Base-by-base conservation (phyloP, 1,140 invertebrate species). In the Heliconius congener region DNA sequence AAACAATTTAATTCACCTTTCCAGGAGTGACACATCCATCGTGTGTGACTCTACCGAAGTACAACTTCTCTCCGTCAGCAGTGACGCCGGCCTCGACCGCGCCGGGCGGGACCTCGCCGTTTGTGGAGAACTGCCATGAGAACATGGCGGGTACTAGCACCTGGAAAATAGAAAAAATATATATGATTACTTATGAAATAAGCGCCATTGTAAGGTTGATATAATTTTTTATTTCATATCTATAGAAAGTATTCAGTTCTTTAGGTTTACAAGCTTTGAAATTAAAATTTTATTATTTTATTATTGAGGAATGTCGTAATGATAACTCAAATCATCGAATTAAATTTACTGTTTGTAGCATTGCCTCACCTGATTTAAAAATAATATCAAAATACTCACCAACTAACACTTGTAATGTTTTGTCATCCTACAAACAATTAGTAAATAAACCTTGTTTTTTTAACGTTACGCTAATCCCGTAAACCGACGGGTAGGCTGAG, bases 71-170 rank as follows among this genome's bases (percentile, higher is more conserved):
- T 23, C 96, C 96, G 79, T 96, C 95, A 60, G 89, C 82, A 0
- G 96, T 96, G 50, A 95, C 87, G 3, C 96, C 96, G 19, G 95
- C 95, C 27, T 95, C 91, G 2, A 97, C 94, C 8, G 97, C 96
- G 23, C 93, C 95, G 0, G 90, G 87, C 2, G 97, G 97, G 19
- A 97, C 94, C 0, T 91, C 85, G 34, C 96, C 96, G 74, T 95
- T 95, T 2, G 89, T 93, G 6, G 89, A 90, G 78, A 95, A 95
- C 85, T 95, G 95, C 97, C 97, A 97, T 27, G 95, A 95, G 85
- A 96, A 96, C 86, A 95, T 95, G 30, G 94, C 92, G 86, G 96
- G 95, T 50, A 95, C 95, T 66, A 97, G 89, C 60, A 97, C 95
- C 96, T 96, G 84, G 1, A 89, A 88, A 57, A n/a, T 0, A 57